These are phyloP conservation scores for Stictocephala bisonia DNA, from an alignment of 2,888 invertebrate species.

Conservation along the genomic window DNA sequence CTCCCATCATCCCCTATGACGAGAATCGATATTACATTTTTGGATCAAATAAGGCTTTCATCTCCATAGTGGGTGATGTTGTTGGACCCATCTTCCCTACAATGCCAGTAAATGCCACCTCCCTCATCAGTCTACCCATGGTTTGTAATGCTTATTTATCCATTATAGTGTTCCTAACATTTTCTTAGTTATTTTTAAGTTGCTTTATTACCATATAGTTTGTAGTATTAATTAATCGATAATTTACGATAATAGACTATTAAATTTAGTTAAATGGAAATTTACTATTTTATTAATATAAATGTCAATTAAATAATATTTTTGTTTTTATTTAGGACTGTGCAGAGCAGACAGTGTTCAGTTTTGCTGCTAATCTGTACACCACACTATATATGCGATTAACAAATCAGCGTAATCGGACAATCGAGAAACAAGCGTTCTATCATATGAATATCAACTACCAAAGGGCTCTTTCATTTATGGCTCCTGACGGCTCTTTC, in stretches of 20 bases:
- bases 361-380: conserved; percentile 94
- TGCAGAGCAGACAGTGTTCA: conserved; percentile 96
- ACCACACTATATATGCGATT: conserved; percentile 90
- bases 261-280: conserved; percentile 1
- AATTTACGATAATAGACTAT: too few relatives aligned
- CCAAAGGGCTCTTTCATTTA: conserved; percentile 90
- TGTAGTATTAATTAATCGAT: neutral
- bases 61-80: conserved; percentile 89
- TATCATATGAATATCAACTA: conserved; percentile 90
- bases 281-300: neutral
- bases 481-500: conserved; percentile 92
- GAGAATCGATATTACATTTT: conserved; percentile 92
- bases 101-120: conserved; percentile 90
- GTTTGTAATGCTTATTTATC: conserved; percentile 65
- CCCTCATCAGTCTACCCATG: conserved; percentile 84
- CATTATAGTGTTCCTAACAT: too few relatives aligned
- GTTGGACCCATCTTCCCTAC: conserved; percentile 94
- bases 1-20: conserved; percentile 91
- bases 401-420: conserved; percentile 87
- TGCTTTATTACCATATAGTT: neutral
- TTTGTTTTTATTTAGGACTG: conserved; percentile 71
- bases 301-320: conserved; percentile 27
- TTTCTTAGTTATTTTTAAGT: neutral
- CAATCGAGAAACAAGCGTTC: conserved; percentile 84
- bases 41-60: conserved; percentile 87